Conservation (phyloP, 2,797 vertebrate genomes). For the Pelodytes ibericus region DNA sequence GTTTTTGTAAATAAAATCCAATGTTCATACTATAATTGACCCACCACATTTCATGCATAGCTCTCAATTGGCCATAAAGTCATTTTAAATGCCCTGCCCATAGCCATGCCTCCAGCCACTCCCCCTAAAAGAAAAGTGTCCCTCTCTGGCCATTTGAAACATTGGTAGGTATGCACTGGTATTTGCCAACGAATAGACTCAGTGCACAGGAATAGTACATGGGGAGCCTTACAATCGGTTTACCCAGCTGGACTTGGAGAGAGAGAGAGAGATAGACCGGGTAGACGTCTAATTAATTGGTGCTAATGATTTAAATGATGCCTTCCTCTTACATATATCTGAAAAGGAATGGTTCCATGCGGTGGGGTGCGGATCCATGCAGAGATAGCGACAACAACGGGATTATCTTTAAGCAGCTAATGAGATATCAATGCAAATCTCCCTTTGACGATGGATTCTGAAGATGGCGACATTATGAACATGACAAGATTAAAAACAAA, state of each 20-base stretch:
- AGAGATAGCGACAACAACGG: conserved; percentile 47
- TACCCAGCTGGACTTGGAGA: not conserved
- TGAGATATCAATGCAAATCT: conserved; percentile 52
- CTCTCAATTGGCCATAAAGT: too few relatives aligned
- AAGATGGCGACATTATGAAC: conserved; percentile 51
- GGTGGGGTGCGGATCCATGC: not conserved
- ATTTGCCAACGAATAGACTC: too few relatives aligned
- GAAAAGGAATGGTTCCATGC: conserved; percentile 51
- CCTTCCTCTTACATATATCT: conserved; percentile 44
- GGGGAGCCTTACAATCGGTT: not conserved
- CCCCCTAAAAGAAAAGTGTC: too few relatives aligned
- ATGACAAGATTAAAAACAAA: conserved; percentile 55
- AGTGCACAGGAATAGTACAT: not conserved
- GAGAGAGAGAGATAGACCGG: not conserved
- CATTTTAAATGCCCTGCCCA: too few relatives aligned
- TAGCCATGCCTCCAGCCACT: too few relatives aligned
- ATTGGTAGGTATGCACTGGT: too few relatives aligned
- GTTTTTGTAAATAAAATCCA: too few relatives aligned
- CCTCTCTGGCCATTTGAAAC: too few relatives aligned
- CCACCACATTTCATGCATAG: too few relatives aligned
- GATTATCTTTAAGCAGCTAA: conserved; percentile 51
- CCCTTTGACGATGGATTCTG: conserved; percentile 35
- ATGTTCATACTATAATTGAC: too few relatives aligned
- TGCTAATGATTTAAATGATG: conserved; percentile 52
- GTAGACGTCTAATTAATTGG: conserved; percentile 45